Evolutionary conservation across 2,113 vertebrate genomes (phyloP).

Genomic region (Rhinoderma darwinii): DNA sequence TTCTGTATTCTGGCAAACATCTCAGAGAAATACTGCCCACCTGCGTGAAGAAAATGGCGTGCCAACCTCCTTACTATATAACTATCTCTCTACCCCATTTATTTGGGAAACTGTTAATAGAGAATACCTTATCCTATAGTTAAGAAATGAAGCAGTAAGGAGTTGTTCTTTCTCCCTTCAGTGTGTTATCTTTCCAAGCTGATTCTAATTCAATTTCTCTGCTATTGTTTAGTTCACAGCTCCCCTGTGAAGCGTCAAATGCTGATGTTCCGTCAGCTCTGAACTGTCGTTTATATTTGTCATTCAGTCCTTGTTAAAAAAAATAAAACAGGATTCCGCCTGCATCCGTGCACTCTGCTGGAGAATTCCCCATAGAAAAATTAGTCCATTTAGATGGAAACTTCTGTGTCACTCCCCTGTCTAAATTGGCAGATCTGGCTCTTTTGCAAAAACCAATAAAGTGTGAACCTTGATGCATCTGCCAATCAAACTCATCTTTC

Average conservation of each 20-base stretch:
- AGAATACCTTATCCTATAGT: constrained; percentile 20
- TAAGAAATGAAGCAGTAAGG: constrained; percentile 26
- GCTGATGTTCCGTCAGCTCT: constrained; percentile 84
- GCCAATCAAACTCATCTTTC: constrained; percentile 88
- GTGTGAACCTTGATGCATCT: constrained; percentile 90
- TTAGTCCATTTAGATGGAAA: constrained; percentile 94
- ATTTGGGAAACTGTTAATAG: neutral
- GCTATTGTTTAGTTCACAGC: constrained; percentile 88
- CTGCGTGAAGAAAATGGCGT: neutral
- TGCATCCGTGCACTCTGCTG: constrained; percentile 78
- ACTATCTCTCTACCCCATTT: neutral
- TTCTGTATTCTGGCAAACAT: neutral
- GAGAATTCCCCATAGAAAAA: constrained; percentile 92
- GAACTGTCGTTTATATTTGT: constrained; percentile 90
- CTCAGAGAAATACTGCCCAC: constrained; percentile 12
- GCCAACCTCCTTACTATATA: neutral
- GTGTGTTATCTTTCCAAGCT: constrained; percentile 71
- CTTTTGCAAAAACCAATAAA: constrained; percentile 92
- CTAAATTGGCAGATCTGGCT: constrained; percentile 94
- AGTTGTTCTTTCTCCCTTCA: constrained; percentile 1
- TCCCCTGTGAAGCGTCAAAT: constrained; percentile 88
- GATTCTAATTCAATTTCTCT: constrained; percentile 86
- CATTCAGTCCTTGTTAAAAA: constrained; percentile 90
- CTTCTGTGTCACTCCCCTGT: constrained; percentile 92
- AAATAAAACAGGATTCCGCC: constrained; percentile 77